Evolutionary conservation across 2,113 vertebrate species (phyloP), one percentile per base, ranked within the genome.

Genomic region (Petrocephalus microphthalmus): DNA sequence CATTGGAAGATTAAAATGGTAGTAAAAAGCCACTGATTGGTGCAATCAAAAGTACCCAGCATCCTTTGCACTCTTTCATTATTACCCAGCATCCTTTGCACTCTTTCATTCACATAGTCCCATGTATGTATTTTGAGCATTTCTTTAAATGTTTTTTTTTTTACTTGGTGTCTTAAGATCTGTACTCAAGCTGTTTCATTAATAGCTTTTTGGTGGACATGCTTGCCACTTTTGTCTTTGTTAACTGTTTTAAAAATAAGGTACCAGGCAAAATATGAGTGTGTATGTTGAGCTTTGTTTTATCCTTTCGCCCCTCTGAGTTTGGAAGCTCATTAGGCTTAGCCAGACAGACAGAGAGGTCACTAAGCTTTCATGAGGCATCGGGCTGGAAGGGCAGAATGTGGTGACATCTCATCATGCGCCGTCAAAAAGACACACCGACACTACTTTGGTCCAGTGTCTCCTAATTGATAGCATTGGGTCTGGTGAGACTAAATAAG

Each of bases 41-140:
- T 86, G 85, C 56, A 64, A 5, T 54, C 54, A 20, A 42, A 86
- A 56, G 52, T 56, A 60, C 85, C 83, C 83, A 85, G 51, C 83
- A 84, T 51, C 81, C 51, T 25, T 54, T 85, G 51, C 84, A 33
- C 51, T 85, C 84, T 56, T 53, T 42, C 19, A n/a, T 64, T 64
- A 19, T 64, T 64, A 64, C 22, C 57, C 13, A 42, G 42, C 42
- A 42, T 42, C 3, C 42, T 42, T 42, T 42, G 42, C 42, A 42
- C 42, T 42, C 42, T 42, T 42, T 29, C 7, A 81, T 81, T 81
- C 17, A 3, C 33, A 81, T 49, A 82, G 49, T 37, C 15, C 42
- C 42, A 42, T 29, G 37, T 19, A 42, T 42, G 37, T 54, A 56
- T 85, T 33, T 85, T 53, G 13, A 42, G 45, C 45, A 83, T n/a